Base-by-base conservation (phyloP, 1,140 invertebrate species). In the Camponotus pennsylvanicus region DNA sequence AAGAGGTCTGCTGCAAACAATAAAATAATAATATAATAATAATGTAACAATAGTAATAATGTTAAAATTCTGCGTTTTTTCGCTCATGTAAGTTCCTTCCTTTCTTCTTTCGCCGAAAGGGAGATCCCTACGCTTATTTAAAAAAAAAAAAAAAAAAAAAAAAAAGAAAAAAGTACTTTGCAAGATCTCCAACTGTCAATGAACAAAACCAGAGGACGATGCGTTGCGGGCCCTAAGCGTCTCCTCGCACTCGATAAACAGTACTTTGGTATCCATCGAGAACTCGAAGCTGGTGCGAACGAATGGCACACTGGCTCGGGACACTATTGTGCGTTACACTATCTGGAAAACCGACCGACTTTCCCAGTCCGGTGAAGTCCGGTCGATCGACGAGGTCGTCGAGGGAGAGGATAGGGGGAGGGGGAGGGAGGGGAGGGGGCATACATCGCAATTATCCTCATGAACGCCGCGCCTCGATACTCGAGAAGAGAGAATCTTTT, bases 311-410 rank as follows among this genome's bases (percentile, higher is more conserved):
- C 37, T 27, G 32, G 3, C 27, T 34, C 27, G 18, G 13, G 21
- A 64, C 1, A 34, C 2, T 64, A 69, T n/a, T 40, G 11, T 32
- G 27, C 27, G 34, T n/a, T 15, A 32, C 13, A 21, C n/a, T n/a
- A 55, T 11, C 7, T 64, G 11, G 57, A 73, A 73, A 73, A 34
- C 18, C 49, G 49, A 55, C 6, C 49, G 49, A 73, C 32, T 73
- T 73, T 18, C 49, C 18, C 3, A 52, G 45, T 27, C 55, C 15
- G 49, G 70, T 73, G 37, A 57, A 55, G 27, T 27, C 49, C 18
- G 70, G 27, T 73, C 70, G 70, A 77, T 77, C 57, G 57, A 59
- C 75, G 75, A 42, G 37, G 34, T 27, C 70, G 57, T 27, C 57
- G 49, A 18, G 15, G 18, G n/a, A 45, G 34, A 32, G 15, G 49